These are phyloP conservation scores for Ascaphus truei DNA, from an alignment of 2,113 vertebrate genomes.

Conservation along the genomic window DNA sequence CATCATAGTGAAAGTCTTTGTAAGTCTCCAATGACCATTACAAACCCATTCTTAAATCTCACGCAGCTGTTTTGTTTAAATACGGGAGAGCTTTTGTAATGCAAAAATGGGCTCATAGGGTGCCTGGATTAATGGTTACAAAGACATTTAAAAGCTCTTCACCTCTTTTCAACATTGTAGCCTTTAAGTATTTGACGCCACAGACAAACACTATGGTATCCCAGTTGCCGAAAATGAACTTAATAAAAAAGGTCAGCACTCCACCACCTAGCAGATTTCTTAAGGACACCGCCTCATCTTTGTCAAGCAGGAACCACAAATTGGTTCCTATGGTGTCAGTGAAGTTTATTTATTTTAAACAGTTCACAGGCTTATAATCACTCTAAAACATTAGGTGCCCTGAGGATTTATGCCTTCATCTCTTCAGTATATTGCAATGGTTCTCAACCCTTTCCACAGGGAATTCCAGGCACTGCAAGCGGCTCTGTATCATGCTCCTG, in stretches of 20 bases:
- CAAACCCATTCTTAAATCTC: slow-evolving; percentile 75
- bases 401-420: slow-evolving; percentile 59
- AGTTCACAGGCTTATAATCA: slow-evolving; percentile 66
- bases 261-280: slow-evolving; percentile 74
- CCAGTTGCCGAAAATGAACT: slow-evolving; percentile 85
- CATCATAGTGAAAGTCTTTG: slow-evolving; percentile 71
- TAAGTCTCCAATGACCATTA: slow-evolving; percentile 83
- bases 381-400: slow-evolving; percentile 45
- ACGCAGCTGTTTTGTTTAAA: slow-evolving; percentile 81
- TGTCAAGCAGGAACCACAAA: slow-evolving; percentile 76
- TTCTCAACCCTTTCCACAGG: background rate
- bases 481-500: background rate
- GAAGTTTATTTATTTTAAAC: slow-evolving; percentile 69
- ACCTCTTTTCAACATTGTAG: slow-evolving; percentile 76
- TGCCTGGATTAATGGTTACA: slow-evolving; percentile 85
- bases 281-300: slow-evolving; percentile 69
- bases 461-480: background rate
- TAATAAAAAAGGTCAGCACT: slow-evolving; percentile 87
- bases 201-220: slow-evolving; percentile 80
- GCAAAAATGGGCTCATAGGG: slow-evolving; percentile 74
- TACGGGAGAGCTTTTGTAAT: slow-evolving; percentile 88
- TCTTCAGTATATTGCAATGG: background rate
- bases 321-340: slow-evolving; percentile 74
- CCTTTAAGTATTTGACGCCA: slow-evolving; percentile 81
- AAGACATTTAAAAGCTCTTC: slow-evolving; percentile 86